Base-by-base conservation (phyloP, 92 coral and sea anemone genomes). In the Pocillopora meandrina region DNA sequence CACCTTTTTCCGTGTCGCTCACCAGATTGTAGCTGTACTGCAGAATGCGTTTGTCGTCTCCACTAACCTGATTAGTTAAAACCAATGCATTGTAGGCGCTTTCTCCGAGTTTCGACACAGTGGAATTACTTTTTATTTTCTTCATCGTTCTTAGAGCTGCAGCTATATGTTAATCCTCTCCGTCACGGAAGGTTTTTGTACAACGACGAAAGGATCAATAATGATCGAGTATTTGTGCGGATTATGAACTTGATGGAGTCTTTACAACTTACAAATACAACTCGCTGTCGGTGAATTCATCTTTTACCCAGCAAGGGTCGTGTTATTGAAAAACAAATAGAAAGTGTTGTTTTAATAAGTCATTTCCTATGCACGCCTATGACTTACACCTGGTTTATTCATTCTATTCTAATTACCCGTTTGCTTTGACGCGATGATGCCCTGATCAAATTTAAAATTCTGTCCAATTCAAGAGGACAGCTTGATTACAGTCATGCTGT, bases 21-120 rank as follows among this genome's bases (percentile, higher is more conserved):
- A 73, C 8, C n/a, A 93, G 63, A 47, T 93, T 93, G 80, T 93
- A 93, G 47, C 97, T 93, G 80, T 91, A 93, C 15, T 89, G 95
- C 34, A 93, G 61, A 49, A 90, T 88, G 18, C 82, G 72, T 26
- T 84, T 84, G 62, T 84, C 90, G 47, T 74, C 84, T 8, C 81
- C 71, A 23, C 66, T 47, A 12, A 83, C 56, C 74, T 79, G 76
- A 36, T 71, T 82, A 5, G 65, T 63, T 55, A 75, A 14, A 8
- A 56, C 49, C 13, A 74, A 13, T 18, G 80, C 66, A 0, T 83
- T 74, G 74, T 83, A 83, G 26, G 73, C 80, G 26, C 34, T 56
- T 11, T 81, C 76, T 31, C 76, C 85, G 21, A 72, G 85, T 72
- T 60, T 71, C 16, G 85, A 60, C 36, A 69, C 15, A 3, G 85